Conservation (phyloP, 1,140 invertebrate species). For the Elymnias hypermnestra region DNA sequence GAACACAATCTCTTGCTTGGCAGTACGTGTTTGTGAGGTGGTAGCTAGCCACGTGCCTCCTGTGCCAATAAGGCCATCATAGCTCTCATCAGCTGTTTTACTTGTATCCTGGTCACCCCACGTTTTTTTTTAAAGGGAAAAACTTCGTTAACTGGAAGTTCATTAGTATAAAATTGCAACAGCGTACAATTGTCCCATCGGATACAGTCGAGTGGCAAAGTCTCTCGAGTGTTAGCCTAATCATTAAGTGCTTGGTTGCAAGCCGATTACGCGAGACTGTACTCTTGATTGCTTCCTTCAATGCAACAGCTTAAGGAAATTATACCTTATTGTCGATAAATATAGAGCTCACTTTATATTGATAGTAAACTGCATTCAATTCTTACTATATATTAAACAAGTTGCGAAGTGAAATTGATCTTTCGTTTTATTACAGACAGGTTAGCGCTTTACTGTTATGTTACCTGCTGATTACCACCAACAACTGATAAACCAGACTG, state of each 20-base stretch:
- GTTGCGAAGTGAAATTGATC: slow-evolving; percentile 1
- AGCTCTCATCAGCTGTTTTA: too few relatives aligned
- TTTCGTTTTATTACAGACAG: too few relatives aligned
- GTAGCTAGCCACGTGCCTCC: too few relatives aligned
- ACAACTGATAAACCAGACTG: too few relatives aligned
- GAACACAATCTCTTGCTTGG: too few relatives aligned
- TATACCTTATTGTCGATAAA: not conserved
- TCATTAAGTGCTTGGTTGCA: slow-evolving; percentile 5
- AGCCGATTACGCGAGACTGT: slow-evolving; percentile 2
- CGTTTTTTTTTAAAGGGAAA: too few relatives aligned
- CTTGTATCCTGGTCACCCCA: too few relatives aligned
- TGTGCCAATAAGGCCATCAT: too few relatives aligned
- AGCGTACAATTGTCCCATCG: not conserved
- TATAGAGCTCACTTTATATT: not conserved
- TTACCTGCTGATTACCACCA: too few relatives aligned
- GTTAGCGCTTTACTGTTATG: too few relatives aligned
- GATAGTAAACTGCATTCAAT: not conserved
- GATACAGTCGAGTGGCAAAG: not conserved
- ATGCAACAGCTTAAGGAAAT: not conserved
- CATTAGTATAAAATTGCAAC: not conserved
- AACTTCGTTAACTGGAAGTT: too few relatives aligned
- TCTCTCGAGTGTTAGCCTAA: slow-evolving; percentile 4
- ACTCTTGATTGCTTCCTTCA: not conserved
- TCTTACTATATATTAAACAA: not conserved
- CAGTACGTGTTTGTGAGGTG: too few relatives aligned